phyloP scores from a whole-genome alignment of 1,140 invertebrate genomes.

The Bombus pyrosoma region DNA sequence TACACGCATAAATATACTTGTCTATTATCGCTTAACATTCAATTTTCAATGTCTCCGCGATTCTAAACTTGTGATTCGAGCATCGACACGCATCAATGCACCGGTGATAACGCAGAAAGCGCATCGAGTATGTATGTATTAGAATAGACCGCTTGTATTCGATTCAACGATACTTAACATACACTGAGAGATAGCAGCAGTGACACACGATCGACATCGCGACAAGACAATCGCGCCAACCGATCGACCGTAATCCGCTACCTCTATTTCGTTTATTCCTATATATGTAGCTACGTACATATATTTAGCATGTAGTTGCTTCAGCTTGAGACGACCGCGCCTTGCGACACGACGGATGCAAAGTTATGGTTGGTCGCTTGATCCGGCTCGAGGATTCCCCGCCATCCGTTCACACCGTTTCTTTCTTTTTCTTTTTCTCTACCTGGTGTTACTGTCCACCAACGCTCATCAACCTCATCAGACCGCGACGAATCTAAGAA shows the following conservation, averaged over 20 bases:
- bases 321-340: constrained; percentile 2
- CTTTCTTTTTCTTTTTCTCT: neutral
- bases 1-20: neutral
- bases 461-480: constrained; percentile 61
- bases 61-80: neutral
- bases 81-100: constrained; percentile 11
- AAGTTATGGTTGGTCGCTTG: too few relatives aligned
- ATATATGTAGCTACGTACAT: too few relatives aligned
- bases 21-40: neutral
- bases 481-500: constrained; percentile 8
- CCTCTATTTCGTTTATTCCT: constrained; percentile 9
- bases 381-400: constrained; percentile 22
- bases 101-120: constrained; percentile 23
- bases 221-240: constrained; percentile 32
- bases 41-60: neutral
- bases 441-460: constrained; percentile 40
- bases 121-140: neutral
- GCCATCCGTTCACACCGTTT: constrained; percentile 1
- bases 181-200: constrained; percentile 3
- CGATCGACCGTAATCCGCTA: constrained; percentile 33
- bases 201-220: constrained; percentile 41
- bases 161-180: constrained; percentile 18
- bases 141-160: neutral
- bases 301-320: too few relatives aligned
- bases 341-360: constrained; percentile 8